Percentiles rank a stretch among this genome's conserved stretches.
phyloP scores from a whole-genome alignment of 2,113 vertebrate genomes.

The Epinephelus lanceolatus region DNA sequence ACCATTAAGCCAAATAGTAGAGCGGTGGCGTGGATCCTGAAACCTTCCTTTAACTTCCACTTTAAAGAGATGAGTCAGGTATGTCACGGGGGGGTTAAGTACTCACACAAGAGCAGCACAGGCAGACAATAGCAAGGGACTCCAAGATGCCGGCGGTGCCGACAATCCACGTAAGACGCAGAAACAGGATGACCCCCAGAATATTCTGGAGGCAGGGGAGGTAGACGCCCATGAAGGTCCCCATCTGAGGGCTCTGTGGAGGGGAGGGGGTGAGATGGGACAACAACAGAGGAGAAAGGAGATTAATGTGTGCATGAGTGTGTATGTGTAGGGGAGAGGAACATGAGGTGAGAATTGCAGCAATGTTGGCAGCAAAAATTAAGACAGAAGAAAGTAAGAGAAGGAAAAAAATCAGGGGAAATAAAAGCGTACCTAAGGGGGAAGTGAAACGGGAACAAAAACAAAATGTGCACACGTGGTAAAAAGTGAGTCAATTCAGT shows the following conservation, averaged over 20 bases:
- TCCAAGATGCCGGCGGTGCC: constrained; percentile 94
- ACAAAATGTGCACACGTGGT: neutral
- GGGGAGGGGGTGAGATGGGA: neutral
- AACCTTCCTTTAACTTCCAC: neutral
- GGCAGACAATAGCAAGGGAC: constrained; percentile 91
- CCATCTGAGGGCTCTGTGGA: constrained; percentile 92
- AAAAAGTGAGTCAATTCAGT: neutral
- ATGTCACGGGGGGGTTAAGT: neutral
- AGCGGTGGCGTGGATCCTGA: neutral
- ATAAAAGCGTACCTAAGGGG: neutral
- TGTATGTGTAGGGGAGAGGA: neutral
- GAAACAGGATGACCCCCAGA: constrained; percentile 96
- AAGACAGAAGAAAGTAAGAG: neutral
- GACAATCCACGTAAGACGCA: constrained; percentile 97
- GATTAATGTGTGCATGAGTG: neutral
- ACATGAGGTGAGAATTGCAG: neutral
- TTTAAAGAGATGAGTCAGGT: neutral
- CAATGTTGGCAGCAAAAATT: neutral
- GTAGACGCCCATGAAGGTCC: constrained; percentile 98
- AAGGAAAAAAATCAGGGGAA: neutral
- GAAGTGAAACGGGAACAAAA: neutral
- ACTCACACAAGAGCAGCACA: constrained; percentile 96
- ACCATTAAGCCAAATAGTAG: neutral
- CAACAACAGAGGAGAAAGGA: neutral
- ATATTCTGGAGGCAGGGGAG: constrained; percentile 98